Percentiles rank a stretch among this genome's conserved stretches.
Conservation (phyloP, 2,888 invertebrate species). For the Eledone cirrhosa region DNA sequence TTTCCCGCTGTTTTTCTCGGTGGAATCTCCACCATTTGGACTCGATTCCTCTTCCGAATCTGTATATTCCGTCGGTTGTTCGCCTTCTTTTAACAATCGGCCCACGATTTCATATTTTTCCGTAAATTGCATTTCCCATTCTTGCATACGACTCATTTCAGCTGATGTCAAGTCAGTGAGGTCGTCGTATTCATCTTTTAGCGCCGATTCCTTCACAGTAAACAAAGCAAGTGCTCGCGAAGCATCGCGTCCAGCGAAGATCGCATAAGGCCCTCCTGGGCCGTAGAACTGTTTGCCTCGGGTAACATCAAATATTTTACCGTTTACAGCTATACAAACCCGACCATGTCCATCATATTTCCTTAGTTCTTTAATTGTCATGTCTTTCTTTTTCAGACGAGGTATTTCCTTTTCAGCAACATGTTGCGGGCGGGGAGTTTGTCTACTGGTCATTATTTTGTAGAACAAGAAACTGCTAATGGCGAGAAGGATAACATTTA, state of each 20-base stretch:
- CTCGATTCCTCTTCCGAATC: conserved; percentile 77
- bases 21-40: conserved; percentile 37
- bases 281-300: conserved; percentile 88
- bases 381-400: conserved; percentile 84
- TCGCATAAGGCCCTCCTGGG: conserved; percentile 92
- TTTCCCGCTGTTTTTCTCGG: conserved; percentile 46
- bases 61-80: conserved; percentile 87
- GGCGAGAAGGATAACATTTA: conserved; percentile 77
- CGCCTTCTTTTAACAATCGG: conserved; percentile 87
- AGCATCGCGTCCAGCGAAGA: conserved; percentile 94
- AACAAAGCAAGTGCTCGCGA: conserved; percentile 94
- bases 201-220: conserved; percentile 75
- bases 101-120: conserved; percentile 95
- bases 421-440: conserved; percentile 42
- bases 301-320: conserved; percentile 94
- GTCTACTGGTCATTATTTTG: conserved; percentile 73
- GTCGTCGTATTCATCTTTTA: conserved; percentile 91
- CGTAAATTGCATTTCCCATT: conserved; percentile 97
- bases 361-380: conserved; percentile 86
- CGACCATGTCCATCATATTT: conserved; percentile 91
- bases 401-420: conserved; percentile 75
- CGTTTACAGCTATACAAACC: conserved; percentile 91
- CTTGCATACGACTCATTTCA: conserved; percentile 94
- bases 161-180: conserved; percentile 89
- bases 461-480: conserved; percentile 79